A percentile compares a stretch with the other conserved stretches of the same genome.
Conservation (phyloP, 2,113 vertebrate species). For the Sebastes fasciatus region DNA sequence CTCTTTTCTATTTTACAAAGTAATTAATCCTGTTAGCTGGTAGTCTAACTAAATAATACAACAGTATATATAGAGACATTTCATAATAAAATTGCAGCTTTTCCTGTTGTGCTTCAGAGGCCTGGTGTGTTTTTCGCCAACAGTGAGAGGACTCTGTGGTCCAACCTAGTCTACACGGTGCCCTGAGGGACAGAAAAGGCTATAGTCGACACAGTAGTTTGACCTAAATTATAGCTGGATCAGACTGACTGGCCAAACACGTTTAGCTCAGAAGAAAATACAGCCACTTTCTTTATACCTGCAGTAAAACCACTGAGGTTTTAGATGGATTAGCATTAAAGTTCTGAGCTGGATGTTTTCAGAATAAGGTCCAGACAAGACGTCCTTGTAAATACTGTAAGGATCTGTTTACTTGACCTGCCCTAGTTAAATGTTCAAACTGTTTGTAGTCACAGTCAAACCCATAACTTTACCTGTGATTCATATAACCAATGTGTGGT, state of each 20-base stretch:
- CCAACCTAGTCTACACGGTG: conserved; percentile 6
- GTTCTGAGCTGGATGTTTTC: conserved; percentile 17
- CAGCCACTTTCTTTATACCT: conserved; percentile 23
- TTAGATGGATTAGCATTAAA: conserved; percentile 29
- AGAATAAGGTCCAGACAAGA: conserved; percentile 4
- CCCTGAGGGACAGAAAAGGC: conserved; percentile 35
- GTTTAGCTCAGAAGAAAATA: conserved; percentile 35
- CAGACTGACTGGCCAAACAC: conserved; percentile 42
- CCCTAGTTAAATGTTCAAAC: neutral
- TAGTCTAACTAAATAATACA: neutral
- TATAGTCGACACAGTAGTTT: conserved; percentile 51
- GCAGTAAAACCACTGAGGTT: conserved; percentile 14
- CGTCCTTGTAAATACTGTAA: neutral
- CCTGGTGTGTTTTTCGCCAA: neutral
- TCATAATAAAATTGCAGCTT: neutral
- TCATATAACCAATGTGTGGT: neutral
- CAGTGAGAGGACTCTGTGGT: conserved; percentile 15
- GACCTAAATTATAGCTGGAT: conserved; percentile 70
- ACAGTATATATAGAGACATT: neutral
- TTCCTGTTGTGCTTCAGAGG: neutral
- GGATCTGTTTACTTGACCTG: neutral
- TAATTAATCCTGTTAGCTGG: neutral
- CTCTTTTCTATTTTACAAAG: neutral
- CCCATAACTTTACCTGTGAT: neutral
- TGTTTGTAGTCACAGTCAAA: neutral